Conservation (phyloP, 2,113 vertebrate species). For the Thalassoma bifasciatum region DNA sequence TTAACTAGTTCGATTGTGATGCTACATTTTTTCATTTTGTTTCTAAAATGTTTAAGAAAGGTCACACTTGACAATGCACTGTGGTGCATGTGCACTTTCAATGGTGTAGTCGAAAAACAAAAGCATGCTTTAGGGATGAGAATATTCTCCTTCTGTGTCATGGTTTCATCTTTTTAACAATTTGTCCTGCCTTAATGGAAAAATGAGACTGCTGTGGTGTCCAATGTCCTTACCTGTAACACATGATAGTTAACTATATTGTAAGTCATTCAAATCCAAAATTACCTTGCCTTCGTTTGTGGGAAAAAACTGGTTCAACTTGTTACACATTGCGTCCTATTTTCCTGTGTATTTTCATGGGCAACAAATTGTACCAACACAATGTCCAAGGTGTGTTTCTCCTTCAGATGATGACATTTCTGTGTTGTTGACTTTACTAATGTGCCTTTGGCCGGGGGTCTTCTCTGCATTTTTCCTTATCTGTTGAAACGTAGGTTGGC, state of each 20-base stretch:
- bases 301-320: neutral
- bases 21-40: neutral
- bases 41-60: neutral
- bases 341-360: constrained; percentile 34
- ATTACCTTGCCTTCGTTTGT: constrained; percentile 6
- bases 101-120: neutral
- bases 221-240: neutral
- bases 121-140: neutral
- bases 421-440: constrained; percentile 38
- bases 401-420: constrained; percentile 20
- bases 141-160: neutral
- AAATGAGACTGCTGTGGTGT: constrained; percentile 26
- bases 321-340: neutral
- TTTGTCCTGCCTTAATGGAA: constrained; percentile 53
- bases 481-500: too few relatives aligned
- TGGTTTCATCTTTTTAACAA: neutral
- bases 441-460: constrained; percentile 58
- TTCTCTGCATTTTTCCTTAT: neutral
- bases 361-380: neutral
- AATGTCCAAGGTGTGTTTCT: constrained; percentile 4
- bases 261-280: constrained; percentile 24
- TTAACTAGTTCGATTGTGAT: neutral
- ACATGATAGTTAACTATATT: neutral
- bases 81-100: too few relatives aligned
- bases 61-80: too few relatives aligned